phyloP scores from a whole-genome alignment of 2,113 vertebrate genomes.

The Aythya baeri region DNA sequence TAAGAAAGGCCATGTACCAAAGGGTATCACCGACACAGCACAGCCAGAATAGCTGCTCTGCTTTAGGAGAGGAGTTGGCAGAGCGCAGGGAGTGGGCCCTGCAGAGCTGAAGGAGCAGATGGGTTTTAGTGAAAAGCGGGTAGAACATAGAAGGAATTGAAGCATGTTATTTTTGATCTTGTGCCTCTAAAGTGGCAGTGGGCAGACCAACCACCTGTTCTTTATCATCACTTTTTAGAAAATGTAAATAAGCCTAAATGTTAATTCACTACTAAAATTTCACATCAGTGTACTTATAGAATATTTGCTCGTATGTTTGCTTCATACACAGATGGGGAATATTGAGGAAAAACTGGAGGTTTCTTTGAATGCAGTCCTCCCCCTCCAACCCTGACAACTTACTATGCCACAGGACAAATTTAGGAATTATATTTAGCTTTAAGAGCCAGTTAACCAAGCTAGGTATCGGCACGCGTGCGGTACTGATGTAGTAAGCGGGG shows the following conservation, averaged over 20 bases:
- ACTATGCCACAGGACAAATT: neutral
- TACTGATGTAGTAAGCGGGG: neutral
- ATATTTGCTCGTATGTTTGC: neutral
- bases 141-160: conserved; percentile 19
- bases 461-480: neutral
- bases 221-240: conserved; percentile 50
- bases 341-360: neutral
- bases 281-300: conserved; percentile 7
- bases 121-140: conserved; percentile 1
- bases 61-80: conserved; percentile 41
- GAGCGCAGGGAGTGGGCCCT: conserved; percentile 23
- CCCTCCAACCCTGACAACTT: neutral
- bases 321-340: neutral
- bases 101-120: conserved; percentile 53
- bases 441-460: neutral
- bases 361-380: neutral
- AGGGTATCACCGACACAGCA: neutral
- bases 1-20: neutral
- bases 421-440: neutral
- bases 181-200: conserved; percentile 46
- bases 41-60: neutral
- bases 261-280: conserved; percentile 23
- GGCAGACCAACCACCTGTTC: conserved; percentile 41
- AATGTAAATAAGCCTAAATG: conserved; percentile 46
- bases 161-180: conserved; percentile 35